Base-by-base conservation (phyloP, 2,797 vertebrate species). In the Silurus lanzhouensis region DNA sequence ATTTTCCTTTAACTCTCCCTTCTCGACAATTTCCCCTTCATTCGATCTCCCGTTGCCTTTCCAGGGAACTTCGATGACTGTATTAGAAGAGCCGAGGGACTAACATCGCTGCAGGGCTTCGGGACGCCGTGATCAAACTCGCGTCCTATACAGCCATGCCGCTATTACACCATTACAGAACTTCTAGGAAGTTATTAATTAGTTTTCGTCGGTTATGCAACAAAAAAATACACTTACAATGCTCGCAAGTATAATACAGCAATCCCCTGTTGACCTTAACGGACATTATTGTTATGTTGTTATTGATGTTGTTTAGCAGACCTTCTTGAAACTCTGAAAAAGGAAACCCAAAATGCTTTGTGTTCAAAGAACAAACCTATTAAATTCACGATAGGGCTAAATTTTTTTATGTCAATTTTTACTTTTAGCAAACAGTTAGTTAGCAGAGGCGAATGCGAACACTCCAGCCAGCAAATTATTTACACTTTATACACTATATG, bases 131-230 rank as follows among this genome's bases (percentile, higher is more conserved):
- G 10, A 46, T 64, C 44, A 0, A 80, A 46, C 58, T 27, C 0
- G 38, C 44, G 0, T 80, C 77, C 75, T 60, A 44, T 31, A 31
- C 12, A 2, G 58, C 60, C 75, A 20, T 58, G 10, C 5, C 1
- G 38, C 20, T 13, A 22, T 48, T 48, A 19, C 55, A 1, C 75
- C 20, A 10, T 60, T 60, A 77, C n/a, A 38, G 25, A 77, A 38
- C 75, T 60, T 77, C 75, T 38, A 55, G 75, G 75, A 77, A 31
- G 55, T 77, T 58, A 58, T 60, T 77, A 55, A 77, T 22, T 17
- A 31, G 1, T 20, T 60, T 55, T 77, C 27, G 17, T 77, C 57
- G 1, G 14, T 77, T 38, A 77, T 17, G 9, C 75, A 20, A 77
- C 1, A 8, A 12, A 0, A 17, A 52, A 57, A 17, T 57, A 57